A percentile compares a stretch with the other conserved stretches of the same genome.
These are phyloP conservation scores for Xiphorhynchus erythropygius DNA, from an alignment of 2,797 vertebrate species.

Conservation along the genomic window DNA sequence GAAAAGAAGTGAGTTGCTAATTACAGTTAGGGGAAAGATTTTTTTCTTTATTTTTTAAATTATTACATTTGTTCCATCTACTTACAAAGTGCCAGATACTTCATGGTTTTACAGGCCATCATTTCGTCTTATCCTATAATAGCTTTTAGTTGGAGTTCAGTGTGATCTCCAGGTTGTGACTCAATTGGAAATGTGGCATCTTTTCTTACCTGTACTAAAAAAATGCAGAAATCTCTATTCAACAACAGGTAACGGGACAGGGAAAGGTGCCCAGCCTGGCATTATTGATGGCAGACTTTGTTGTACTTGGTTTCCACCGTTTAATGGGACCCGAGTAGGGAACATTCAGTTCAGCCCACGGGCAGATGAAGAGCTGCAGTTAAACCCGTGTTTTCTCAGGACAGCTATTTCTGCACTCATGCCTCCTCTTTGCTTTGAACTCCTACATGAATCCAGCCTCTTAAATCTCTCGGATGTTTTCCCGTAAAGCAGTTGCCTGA, in stretches of 20 bases:
- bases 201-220: background rate
- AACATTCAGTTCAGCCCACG: rapidly evolving
- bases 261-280: rapidly evolving
- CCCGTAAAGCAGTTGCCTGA: background rate
- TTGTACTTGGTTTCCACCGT: rapidly evolving
- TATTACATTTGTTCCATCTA: background rate
- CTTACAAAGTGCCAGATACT: background rate
- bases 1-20: background rate
- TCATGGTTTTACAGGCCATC: background rate
- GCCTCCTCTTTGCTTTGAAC: background rate
- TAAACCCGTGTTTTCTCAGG: background rate
- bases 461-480: background rate
- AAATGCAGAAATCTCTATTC: background rate
- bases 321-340: background rate
- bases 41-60: background rate
- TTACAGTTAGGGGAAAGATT: background rate
- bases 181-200: background rate
- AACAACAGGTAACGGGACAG: background rate
- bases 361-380: background rate
- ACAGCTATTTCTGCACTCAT: background rate
- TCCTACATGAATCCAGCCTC: background rate
- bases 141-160: background rate
- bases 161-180: background rate
- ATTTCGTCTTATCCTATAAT: background rate
- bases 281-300: rapidly evolving